Conservation (phyloP, 1,140 invertebrate species). For the Leptonema lineaticorne region DNA sequence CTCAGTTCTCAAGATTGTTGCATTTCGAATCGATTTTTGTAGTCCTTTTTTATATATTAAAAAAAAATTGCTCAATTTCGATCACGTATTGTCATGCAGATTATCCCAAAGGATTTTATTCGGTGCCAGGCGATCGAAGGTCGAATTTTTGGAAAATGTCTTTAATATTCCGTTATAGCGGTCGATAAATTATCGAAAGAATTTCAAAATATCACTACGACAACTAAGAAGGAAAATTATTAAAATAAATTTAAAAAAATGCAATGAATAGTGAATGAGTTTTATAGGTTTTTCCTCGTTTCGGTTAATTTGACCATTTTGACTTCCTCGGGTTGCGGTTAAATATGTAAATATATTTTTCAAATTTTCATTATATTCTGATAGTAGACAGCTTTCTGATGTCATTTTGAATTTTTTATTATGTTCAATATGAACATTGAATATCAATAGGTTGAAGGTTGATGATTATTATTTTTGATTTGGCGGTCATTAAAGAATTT, state of each 20-base stretch:
- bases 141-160: background rate
- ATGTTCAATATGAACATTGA: too few relatives aligned
- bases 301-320: background rate
- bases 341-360: too few relatives aligned
- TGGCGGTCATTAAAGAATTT: too few relatives aligned
- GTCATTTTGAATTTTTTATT: background rate
- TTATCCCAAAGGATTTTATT: too few relatives aligned
- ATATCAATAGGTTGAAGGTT: too few relatives aligned
- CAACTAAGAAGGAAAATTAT: background rate
- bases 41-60: too few relatives aligned
- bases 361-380: too few relatives aligned
- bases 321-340: too few relatives aligned
- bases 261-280: background rate
- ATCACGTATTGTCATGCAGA: background rate
- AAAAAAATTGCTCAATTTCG: conserved; percentile 9
- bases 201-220: background rate
- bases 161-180: background rate
- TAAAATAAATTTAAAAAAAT: background rate
- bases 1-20: background rate
- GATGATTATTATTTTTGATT: too few relatives aligned
- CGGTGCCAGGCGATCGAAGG: background rate
- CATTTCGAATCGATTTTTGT: conserved; percentile 3
- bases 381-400: background rate
- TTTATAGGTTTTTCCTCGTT: background rate
- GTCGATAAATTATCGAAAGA: background rate